Evolutionary conservation across 2,888 invertebrate genomes (phyloP), one percentile per base, ranked within the genome.

Genomic region (Yponomeuta cagnagella): DNA sequence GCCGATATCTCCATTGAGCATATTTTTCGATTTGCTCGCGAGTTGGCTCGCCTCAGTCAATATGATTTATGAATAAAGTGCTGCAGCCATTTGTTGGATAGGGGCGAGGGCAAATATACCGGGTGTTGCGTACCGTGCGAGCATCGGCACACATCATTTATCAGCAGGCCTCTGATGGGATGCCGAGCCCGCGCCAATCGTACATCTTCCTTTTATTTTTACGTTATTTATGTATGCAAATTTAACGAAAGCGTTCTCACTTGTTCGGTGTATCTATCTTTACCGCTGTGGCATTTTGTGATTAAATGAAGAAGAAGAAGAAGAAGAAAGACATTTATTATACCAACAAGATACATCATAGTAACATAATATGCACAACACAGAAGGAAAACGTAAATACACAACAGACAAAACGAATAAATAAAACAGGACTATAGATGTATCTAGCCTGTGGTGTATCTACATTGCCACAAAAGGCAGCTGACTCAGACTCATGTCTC

Each of bases 11-110:
- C 80, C 80, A 82, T 83, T 80, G 80, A 81, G 77, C 79, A 82
- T 82, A 83, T 83, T 84, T 79, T 82, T 80, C 81, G 80, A 84
- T 83, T 83, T 82, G 81, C 80, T 78, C 79, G 77, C 76, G 77
- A 74, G 74, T 74, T 75, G 74, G 74, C 74, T 73, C 75, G 73
- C 74, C 75, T 73, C 75, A 75, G 76, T 74, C 76, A 75, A 79
- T 77, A 77, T 86, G 85, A 85, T 86, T 85, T 85, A 85, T 84
- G 81, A 77, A 74, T 75, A 76, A 77, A 78, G 76, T 75, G 76
- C 73, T 77, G 74, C 73, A 74, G 72, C 73, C 73, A 73, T 70
- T 70, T 70, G 70, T 70, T 70, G 48, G 63, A 33, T 43, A 31
- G 48, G 70, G 48, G 10, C 31, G 70, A 64, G 63, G 70, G 66